Base-by-base conservation (phyloP, 92 coral and sea anemone genomes). In the Palythoa grandiflora region DNA sequence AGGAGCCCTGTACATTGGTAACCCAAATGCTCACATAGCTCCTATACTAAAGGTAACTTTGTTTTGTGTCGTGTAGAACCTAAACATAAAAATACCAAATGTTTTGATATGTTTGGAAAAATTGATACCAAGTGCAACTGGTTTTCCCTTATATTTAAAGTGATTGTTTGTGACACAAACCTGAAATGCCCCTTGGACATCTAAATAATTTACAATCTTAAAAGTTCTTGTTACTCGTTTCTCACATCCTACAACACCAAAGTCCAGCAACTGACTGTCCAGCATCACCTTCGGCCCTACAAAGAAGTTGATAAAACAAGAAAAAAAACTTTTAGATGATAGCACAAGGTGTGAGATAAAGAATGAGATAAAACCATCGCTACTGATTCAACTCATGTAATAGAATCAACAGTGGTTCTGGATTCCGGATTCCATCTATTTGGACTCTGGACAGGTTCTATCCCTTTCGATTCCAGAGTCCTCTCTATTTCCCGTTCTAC, bases 121-220 rank as follows among this genome's bases (percentile, higher is more conserved):
- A 19, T 35, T 35, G 17, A 19, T 7, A 63, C 13, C 35, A 16
- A 16, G 9, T 63, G 17, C 40, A 36, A 3, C 16, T 81, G 75
- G 1, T 52, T n/a, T 9, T 21, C 38, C 28, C 71, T 65, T n/a
- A 28, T 28, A 28, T 28, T 28, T 28, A 28, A 28, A 28, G 50
- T 44, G 50, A 44, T 8, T 44, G 50, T 44, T 44, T 44, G 19
- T 8, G 2, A 16, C 20, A 53, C 68, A 77, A 52, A 97, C 99
- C 96, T 97, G 98, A 66, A 89, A 97, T 50, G 94, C 96, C 14
- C 98, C 96, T 85, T 95, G 91, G 14, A 95, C 98, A 54, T 89
- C 93, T 20, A 94, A 86, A 55, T 89, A 71, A 73, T 97, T 97
- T 7, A 59, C 83, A 79, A 97, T 91, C 87, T 88, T 97, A 40